Percentiles rank a stretch among this genome's conserved stretches.
Conservation (phyloP, 2,113 vertebrate genomes). For the Tetraodon nigroviridis region DNA sequence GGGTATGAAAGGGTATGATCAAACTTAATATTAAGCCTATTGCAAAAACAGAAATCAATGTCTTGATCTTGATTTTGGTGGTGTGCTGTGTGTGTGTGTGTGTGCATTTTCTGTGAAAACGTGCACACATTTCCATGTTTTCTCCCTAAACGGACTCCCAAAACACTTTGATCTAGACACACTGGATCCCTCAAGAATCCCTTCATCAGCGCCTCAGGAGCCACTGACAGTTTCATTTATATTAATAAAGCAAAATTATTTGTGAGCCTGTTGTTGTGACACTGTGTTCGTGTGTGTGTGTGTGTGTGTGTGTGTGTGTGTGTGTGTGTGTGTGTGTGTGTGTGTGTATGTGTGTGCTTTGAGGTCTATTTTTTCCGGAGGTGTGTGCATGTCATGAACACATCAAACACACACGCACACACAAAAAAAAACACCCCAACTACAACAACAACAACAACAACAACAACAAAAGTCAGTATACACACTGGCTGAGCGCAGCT, state of each 20-base stretch:
- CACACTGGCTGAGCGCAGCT: background rate
- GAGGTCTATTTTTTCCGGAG: conserved; percentile 21
- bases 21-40: too few relatives aligned
- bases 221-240: conserved; percentile 47
- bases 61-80: too few relatives aligned
- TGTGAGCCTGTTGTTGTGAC: conserved; percentile 6
- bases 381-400: conserved; percentile 18
- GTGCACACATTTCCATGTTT: too few relatives aligned
- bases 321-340: conserved; percentile 2
- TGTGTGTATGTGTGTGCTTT: conserved; percentile 7
- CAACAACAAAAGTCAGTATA: background rate
- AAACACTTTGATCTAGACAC: conserved; percentile 21
- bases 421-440: conserved; percentile 4
- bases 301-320: background rate
- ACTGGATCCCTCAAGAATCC: conserved; percentile 27
- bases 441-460: too few relatives aligned
- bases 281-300: background rate
- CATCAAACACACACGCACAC: background rate
- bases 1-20: too few relatives aligned
- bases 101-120: too few relatives aligned
- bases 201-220: conserved; percentile 32
- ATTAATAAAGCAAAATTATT: conserved; percentile 44
- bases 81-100: too few relatives aligned
- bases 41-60: too few relatives aligned
- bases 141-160: too few relatives aligned